Conservation (phyloP, 2,888 invertebrate genomes). For the Acrobasis consociella region DNA sequence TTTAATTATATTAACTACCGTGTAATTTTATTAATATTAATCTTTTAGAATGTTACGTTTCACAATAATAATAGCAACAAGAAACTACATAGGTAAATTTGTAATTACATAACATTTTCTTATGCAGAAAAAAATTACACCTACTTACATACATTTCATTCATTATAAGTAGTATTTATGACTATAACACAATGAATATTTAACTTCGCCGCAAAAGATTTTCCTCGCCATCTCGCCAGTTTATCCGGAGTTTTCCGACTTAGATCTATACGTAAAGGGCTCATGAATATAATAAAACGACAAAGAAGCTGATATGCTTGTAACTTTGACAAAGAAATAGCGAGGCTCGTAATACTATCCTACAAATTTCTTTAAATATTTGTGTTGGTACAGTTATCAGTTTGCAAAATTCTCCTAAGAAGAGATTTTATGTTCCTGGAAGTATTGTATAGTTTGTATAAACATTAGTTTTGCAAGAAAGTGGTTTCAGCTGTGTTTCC, state of each 20-base stretch:
- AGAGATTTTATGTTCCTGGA: background rate
- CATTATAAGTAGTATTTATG: background rate
- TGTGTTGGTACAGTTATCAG: background rate
- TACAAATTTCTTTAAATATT: slow-evolving; percentile 8
- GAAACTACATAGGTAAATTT: no score
- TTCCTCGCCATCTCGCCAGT: slow-evolving; percentile 16
- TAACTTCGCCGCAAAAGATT: slow-evolving; percentile 8
- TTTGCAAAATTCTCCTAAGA: slow-evolving; percentile 2
- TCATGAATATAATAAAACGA: slow-evolving; percentile 28
- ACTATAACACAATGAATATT: slow-evolving; percentile 12
- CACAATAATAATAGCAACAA: no score
- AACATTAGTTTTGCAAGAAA: background rate
- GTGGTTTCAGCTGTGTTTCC: background rate
- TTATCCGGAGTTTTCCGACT: slow-evolving; percentile 21
- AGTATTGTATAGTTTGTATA: background rate
- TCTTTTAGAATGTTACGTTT: no score
- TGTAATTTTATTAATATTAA: no score
- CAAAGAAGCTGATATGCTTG: slow-evolving; percentile 30
- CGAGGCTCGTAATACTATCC: background rate
- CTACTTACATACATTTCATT: no score
- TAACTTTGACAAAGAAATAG: slow-evolving; percentile 25
- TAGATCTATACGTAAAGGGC: slow-evolving; percentile 27
- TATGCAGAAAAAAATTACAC: no score
- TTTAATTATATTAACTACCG: slow-evolving; percentile 9
- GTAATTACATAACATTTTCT: no score